Base-by-base conservation (phyloP, 2,888 invertebrate species). In the Xestia rhomboidea region DNA sequence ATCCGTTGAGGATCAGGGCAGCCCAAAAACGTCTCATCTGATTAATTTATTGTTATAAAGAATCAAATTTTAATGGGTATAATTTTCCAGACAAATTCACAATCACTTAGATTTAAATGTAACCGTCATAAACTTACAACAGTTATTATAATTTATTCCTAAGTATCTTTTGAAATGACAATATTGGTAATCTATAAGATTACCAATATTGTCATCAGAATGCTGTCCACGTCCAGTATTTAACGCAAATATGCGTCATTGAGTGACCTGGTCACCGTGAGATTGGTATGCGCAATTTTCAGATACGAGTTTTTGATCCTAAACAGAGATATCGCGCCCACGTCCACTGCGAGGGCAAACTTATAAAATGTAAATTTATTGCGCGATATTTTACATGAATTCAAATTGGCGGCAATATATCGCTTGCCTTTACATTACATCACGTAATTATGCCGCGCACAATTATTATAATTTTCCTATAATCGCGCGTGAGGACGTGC, bases 381-480 rank as follows among this genome's bases (percentile, higher is more conserved):
- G 94, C 94, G 92, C 93, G 94, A 95, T 95, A 95, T 95, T 96
- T 96, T 95, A 96, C 95, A 96, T 95, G 95, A 95, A 96, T 94
- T 95, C 95, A 95, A 95, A 95, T 95, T 94, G 95, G 91, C 92
- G 93, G 93, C 94, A 93, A 94, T 93, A 94, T 94, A 94, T 94
- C 92, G 94, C 92, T 92, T 92, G 93, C 93, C 93, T 95, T 79
- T 92, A 94, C 90, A 93, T 95, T 96, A 95, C 94, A 94, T 95
- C 95, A 95, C 94, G 94, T 96, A 94, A 96, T 96, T 96, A 96
- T 92, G 92, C 90, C 86, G 92, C 87, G 91, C 93, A 95, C 95
- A 96, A 96, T 96, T 96, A 96, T 96, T 96, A 96, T 96, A 96
- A 96, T 96, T 96, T 96, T 94, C 93, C 93, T 95, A 95, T 95